Conservation (phyloP, 2,113 vertebrate genomes). For the Morone chrysops region DNA sequence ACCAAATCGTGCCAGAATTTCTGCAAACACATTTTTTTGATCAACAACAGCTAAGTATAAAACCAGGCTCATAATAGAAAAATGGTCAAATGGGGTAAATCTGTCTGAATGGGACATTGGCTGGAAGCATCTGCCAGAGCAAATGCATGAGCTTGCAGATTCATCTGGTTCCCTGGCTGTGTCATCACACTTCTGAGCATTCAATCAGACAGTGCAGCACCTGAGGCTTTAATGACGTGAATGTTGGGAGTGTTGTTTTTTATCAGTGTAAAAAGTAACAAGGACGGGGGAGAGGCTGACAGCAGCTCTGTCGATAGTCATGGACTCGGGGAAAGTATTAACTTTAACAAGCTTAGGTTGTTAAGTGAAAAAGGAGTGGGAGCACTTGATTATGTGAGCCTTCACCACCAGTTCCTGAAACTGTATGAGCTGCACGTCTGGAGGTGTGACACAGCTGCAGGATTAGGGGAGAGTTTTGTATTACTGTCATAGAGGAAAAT, state of each 20-base stretch:
- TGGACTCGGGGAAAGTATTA: background rate
- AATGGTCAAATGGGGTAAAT: no score
- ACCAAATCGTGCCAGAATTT: no score
- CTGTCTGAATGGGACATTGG: no score
- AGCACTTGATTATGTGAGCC: constrained; percentile 34
- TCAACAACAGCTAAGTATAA: no score
- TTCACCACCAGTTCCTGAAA: constrained; percentile 21
- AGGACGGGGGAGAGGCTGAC: background rate
- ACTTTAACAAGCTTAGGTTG: constrained; percentile 38
- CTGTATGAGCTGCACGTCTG: constrained; percentile 30
- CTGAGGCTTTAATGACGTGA: background rate
- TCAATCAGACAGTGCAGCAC: background rate
- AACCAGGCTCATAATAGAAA: no score
- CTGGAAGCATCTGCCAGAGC: no score
- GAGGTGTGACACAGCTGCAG: constrained; percentile 42
- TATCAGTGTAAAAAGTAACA: constrained; percentile 4
- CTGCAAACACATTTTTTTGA: no score
- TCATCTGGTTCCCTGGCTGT: no score
- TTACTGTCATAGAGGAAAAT: constrained; percentile 27
- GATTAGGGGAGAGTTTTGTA: constrained; percentile 33
- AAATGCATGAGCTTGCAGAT: no score
- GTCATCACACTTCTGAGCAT: background rate
- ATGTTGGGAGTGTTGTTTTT: background rate
- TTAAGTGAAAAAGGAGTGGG: constrained; percentile 29
- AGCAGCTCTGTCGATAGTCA: constrained; percentile 4